Conservation (phyloP, 1,140 invertebrate genomes). For the Cotesia chilonis region DNA sequence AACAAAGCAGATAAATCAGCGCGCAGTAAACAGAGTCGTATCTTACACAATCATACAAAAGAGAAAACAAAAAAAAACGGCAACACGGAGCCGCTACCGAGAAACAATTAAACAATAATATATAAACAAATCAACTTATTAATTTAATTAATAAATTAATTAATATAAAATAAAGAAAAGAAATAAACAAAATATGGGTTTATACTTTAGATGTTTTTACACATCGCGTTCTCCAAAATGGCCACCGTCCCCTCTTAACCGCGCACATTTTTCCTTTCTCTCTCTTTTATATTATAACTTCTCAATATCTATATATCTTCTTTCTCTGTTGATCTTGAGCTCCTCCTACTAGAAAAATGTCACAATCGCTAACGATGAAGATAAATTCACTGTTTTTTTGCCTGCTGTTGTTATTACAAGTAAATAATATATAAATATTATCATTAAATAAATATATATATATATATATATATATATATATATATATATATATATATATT, state of each 20-base stretch:
- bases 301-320: not conserved
- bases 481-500: too few species aligned
- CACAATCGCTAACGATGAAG: not conserved
- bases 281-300: conserved; percentile 14
- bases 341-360: conserved; percentile 26
- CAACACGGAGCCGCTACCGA: conserved; percentile 11
- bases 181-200: conserved; percentile 1
- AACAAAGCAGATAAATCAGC: not conserved
- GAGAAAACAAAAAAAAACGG: conserved; percentile 17
- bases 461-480: too few species aligned
- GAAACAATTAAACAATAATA: conserved; percentile 10
- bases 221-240: conserved; percentile 56
- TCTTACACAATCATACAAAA: conserved; percentile 8
- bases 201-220: conserved; percentile 17
- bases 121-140: not conserved
- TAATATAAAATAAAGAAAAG: not conserved
- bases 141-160: not conserved
- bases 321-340: not conserved
- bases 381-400: too few species aligned
- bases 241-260: conserved; percentile 39
- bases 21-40: conserved; percentile 15
- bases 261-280: conserved; percentile 20
- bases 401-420: too few species aligned
- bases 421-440: too few species aligned
- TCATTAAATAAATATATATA: too few species aligned